Evolutionary conservation across 2,888 invertebrate genomes (phyloP), one percentile per base, ranked within the genome.

Genomic region (Mechanitis mazaeus): DNA sequence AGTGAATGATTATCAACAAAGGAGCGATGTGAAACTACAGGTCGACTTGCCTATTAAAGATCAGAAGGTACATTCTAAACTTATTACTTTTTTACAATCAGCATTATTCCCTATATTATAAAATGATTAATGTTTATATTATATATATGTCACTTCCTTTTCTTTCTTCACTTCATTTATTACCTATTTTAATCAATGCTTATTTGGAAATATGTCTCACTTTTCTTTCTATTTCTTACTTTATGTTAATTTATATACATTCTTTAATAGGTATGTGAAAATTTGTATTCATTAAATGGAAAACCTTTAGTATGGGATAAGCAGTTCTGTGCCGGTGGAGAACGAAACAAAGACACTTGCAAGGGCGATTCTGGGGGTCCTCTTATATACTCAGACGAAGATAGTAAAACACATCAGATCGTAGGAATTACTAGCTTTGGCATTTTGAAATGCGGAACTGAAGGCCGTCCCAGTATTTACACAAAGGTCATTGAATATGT

Each of bases 361-460:
- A 71, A 75, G 3, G 85, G 85, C 0, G 85, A 85, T 60, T 84
- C 84, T 0, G 85, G 85, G 0, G 84, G 85, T 0, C 85, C 85
- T 2, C 58, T 85, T 0, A 72, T 77, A 2, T 75, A 75, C 68
- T 53, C 31, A 9, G 31, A 50, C 9, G 31, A 71, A 9, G 72
- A 69, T 12, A 66, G 70, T 0, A 71, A 59, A 3, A 71, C 68
- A 0, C 20, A 35, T 33, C 81, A 83, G 45, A 55, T 85, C 0
- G 77, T 77, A 71, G 85, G 85, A 0, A 74, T 85, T 0, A 81
- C 78, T 2, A 82, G 80, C 60, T 69, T 74, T 0, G 85, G 85
- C 0, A 75, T 72, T 4, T 63, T 65, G 0, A 68, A 64, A 1
- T 85, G 85, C 20, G 84, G 84, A 1, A 42, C 47, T 3, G 11